phyloP scores from a whole-genome alignment of 2,888 invertebrate genomes.

The Brachylomia viminalis region DNA sequence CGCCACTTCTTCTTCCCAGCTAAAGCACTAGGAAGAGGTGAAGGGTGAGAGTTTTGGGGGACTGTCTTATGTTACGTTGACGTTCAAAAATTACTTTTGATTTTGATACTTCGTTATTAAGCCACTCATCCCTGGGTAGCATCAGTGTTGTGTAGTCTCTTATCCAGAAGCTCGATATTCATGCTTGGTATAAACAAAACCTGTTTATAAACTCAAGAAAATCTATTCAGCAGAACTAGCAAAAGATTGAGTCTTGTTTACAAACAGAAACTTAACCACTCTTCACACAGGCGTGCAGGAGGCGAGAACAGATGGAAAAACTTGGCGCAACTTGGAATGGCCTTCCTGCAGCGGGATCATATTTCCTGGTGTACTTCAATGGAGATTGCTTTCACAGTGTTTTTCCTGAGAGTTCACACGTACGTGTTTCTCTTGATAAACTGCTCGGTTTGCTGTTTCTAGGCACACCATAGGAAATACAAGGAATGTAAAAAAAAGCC shows the following conservation, averaged over 20 bases:
- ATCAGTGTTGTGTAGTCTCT: too few relatives aligned
- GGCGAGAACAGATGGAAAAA: slow-evolving; percentile 41
- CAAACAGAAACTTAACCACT: slow-evolving; percentile 28
- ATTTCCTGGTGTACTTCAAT: slow-evolving; percentile 29
- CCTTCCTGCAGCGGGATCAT: slow-evolving; percentile 19
- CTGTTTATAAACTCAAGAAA: not conserved
- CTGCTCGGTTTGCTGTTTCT: not conserved
- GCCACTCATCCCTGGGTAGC: too few relatives aligned
- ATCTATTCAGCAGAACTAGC: not conserved
- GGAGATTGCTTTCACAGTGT: slow-evolving; percentile 27
- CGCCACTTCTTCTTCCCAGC: too few relatives aligned
- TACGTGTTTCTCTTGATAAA: not conserved
- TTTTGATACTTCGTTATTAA: too few relatives aligned
- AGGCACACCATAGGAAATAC: not conserved
- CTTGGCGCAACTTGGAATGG: slow-evolving; percentile 42
- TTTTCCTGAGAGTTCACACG: not conserved
- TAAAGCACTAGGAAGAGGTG: too few relatives aligned
- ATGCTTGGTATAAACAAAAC: not conserved
- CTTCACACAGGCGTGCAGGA: not conserved
- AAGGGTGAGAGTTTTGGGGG: too few relatives aligned
- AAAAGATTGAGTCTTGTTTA: not conserved
- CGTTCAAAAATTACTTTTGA: too few relatives aligned
- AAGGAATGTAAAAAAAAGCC: not conserved
- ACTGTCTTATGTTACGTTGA: too few relatives aligned
- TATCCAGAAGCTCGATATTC: too few relatives aligned